Percentiles rank a stretch among this genome's conserved stretches.
phyloP scores from a whole-genome alignment of 2,797 vertebrate genomes.

The Steatocranus sp. region DNA sequence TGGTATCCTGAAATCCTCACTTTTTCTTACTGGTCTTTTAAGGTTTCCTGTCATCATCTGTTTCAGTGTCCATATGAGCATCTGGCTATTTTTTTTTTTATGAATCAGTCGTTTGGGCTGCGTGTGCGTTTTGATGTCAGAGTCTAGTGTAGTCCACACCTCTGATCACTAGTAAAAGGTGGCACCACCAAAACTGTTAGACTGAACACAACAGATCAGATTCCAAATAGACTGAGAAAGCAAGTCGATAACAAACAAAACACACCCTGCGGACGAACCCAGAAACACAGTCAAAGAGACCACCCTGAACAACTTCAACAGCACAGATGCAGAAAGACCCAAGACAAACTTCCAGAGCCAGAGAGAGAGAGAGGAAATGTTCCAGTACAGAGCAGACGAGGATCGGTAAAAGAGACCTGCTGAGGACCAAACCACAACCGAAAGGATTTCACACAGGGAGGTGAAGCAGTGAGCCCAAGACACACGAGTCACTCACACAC shows the following conservation, averaged over 20 bases:
- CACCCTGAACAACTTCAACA: slow-evolving; percentile 33
- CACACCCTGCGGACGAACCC: slow-evolving; percentile 22
- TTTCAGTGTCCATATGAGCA: background rate
- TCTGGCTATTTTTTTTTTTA: background rate
- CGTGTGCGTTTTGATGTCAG: background rate
- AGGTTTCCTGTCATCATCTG: background rate
- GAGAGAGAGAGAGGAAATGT: slow-evolving; percentile 22
- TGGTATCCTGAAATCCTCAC: background rate
- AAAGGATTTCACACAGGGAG: slow-evolving; percentile 44
- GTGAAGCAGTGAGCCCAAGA: slow-evolving; percentile 50
- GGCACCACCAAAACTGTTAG: background rate
- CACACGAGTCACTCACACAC: slow-evolving; percentile 15
- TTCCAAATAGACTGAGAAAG: slow-evolving; percentile 5
- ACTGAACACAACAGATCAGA: slow-evolving; percentile 14
- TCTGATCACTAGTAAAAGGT: slow-evolving; percentile 12
- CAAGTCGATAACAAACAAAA: slow-evolving; percentile 24
- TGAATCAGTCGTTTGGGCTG: background rate
- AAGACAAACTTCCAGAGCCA: slow-evolving; percentile 47
- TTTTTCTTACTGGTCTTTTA: background rate
- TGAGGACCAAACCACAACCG: slow-evolving; percentile 42
- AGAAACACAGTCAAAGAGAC: slow-evolving; percentile 36
- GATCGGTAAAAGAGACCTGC: slow-evolving; percentile 36
- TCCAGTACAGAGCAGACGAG: slow-evolving; percentile 42
- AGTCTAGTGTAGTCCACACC: background rate
- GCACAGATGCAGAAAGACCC: slow-evolving; percentile 50